These are phyloP conservation scores for Strongylocentrotus purpuratus DNA, from an alignment of 35 echinoderm and acorn worm genomes.

Conservation along the genomic window DNA sequence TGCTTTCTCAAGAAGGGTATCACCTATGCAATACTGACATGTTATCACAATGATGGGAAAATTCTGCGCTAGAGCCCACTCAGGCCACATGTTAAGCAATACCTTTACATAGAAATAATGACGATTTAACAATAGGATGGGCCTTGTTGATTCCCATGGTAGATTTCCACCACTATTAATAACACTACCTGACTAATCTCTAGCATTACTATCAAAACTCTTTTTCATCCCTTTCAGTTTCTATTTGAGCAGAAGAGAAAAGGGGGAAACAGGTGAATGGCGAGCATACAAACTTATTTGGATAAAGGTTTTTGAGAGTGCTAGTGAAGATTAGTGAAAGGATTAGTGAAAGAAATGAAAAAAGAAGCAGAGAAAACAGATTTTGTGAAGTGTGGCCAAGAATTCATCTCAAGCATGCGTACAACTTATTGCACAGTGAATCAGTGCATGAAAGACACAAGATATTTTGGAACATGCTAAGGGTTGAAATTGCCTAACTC, in stretches of 20 bases:
- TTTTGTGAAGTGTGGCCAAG: constrained; percentile 32
- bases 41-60: not conserved
- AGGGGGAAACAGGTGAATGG: not conserved
- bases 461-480: not conserved
- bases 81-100: not conserved
- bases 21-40: not conserved
- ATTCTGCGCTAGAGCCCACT: not conserved
- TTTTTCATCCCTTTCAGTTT: not conserved
- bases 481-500: not conserved
- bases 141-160: not conserved
- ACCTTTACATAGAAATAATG: constrained; percentile 21
- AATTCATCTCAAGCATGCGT: not conserved
- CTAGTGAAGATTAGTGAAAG: not conserved
- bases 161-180: constrained; percentile 15
- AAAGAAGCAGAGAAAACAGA: constrained; percentile 27
- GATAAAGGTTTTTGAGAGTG: not conserved
- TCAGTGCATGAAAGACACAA: not conserved
- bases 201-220: not conserved
- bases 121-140: constrained; percentile 25
- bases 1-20: not conserved
- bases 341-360: not conserved
- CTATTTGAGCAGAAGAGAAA: not conserved
- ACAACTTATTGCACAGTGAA: not conserved
- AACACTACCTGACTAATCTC: not conserved
- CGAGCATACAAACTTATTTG: constrained; percentile 30